Conservation (phyloP, 2,888 invertebrate genomes). For the Cerastis leucographa region DNA sequence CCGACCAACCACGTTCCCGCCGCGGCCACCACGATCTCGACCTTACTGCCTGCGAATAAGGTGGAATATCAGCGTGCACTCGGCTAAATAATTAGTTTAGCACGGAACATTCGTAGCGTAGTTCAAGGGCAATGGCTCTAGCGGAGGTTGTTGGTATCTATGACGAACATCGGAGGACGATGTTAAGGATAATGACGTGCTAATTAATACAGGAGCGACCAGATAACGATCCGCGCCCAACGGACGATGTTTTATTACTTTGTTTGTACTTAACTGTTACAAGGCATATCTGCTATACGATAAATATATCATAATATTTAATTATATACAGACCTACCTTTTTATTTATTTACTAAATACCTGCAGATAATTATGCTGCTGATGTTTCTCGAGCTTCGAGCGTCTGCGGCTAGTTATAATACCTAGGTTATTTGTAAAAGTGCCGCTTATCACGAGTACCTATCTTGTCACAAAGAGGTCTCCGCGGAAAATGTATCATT, state of each 20-base stretch:
- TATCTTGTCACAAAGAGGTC: slow-evolving; percentile 24
- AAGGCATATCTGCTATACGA: slow-evolving; percentile 3
- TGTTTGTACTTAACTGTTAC: slow-evolving; percentile 9
- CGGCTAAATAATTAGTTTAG: slow-evolving; percentile 54
- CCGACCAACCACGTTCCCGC: slow-evolving; percentile 16
- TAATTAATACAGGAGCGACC: slow-evolving; percentile 56
- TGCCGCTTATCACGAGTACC: slow-evolving; percentile 39
- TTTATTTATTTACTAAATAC: slow-evolving; percentile 11
- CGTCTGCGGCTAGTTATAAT: not conserved
- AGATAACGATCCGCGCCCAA: slow-evolving; percentile 22
- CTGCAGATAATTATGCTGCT: not conserved
- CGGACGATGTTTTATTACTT: slow-evolving; percentile 15
- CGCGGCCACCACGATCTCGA: slow-evolving; percentile 6
- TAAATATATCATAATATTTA: slow-evolving; percentile 29
- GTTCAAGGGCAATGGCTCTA: slow-evolving; percentile 64
- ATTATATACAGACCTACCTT: not conserved
- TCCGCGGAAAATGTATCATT: not conserved
- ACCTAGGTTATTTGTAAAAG: slow-evolving; percentile 12
- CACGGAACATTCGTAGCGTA: slow-evolving; percentile 46
- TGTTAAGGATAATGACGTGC: slow-evolving; percentile 41
- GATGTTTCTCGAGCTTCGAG: not conserved
- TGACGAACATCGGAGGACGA: slow-evolving; percentile 47
- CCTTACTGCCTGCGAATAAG: slow-evolving; percentile 32
- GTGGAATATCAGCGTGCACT: slow-evolving; percentile 15
- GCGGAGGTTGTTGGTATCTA: slow-evolving; percentile 52